Evolutionary conservation across 2,797 vertebrate genomes (phyloP).

Genomic region (Picus viridis): DNA sequence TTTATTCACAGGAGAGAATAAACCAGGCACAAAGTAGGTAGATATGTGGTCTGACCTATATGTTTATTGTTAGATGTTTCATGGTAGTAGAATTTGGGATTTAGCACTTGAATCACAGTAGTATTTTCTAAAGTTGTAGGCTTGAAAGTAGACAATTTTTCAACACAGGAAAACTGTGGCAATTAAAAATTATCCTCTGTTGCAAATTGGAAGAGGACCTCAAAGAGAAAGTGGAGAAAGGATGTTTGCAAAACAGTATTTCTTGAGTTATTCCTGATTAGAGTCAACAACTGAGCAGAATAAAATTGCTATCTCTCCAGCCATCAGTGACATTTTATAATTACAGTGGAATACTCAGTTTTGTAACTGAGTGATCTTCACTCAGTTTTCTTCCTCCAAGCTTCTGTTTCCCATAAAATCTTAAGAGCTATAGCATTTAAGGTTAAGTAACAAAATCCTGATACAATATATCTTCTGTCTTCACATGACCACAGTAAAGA

Average conservation of each 20-base stretch:
- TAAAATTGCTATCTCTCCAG: neutral
- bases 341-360: neutral
- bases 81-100: neutral
- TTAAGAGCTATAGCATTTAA: neutral
- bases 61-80: neutral
- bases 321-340: neutral
- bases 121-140: neutral
- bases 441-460: neutral
- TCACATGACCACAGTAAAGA: neutral
- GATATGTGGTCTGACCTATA: neutral
- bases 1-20: neutral
- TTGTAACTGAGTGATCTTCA: neutral
- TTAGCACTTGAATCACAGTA: neutral
- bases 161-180: neutral
- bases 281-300: neutral
- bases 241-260: neutral
- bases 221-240: neutral
- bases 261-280: neutral
- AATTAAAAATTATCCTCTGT: neutral
- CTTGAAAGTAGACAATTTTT: neutral
- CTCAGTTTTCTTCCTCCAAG: neutral
- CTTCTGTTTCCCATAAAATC: neutral
- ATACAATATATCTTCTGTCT: neutral
- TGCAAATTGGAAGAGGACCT: neutral
- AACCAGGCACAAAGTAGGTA: neutral